These are phyloP conservation scores for Manacus vitellinus DNA, from an alignment of 2,113 vertebrate genomes.

Conservation along the genomic window DNA sequence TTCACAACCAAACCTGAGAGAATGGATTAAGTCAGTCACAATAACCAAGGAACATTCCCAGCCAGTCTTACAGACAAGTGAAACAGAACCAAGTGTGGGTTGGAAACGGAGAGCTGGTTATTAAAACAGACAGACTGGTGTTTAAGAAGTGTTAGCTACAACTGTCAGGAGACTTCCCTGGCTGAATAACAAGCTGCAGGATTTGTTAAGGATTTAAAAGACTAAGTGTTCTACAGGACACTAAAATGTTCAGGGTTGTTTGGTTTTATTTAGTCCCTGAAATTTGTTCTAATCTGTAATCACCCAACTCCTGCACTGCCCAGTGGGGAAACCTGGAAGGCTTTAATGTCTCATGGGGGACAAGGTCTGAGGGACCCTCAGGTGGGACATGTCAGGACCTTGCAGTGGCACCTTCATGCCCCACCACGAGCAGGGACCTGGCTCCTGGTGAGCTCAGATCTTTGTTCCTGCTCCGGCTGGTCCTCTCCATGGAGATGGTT, in stretches of 20 bases:
- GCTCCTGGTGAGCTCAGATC: neutral
- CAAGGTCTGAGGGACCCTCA: neutral
- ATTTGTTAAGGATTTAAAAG: neutral
- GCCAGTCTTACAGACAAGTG: neutral
- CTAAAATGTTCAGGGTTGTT: neutral
- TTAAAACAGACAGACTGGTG: slow-evolving; percentile 23
- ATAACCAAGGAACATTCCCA: slow-evolving; percentile 18
- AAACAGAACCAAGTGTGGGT: slow-evolving; percentile 12
- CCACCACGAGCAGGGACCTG: neutral
- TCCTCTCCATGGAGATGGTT: slow-evolving; percentile 40
- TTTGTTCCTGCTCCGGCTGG: neutral
- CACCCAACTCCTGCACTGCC: neutral
- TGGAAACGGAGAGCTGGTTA: slow-evolving; percentile 1
- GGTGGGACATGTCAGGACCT: fast-evolving
- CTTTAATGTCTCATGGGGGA: neutral
- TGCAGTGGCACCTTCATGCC: neutral
- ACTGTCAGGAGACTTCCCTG: slow-evolving; percentile 6
- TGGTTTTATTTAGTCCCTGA: slow-evolving; percentile 1
- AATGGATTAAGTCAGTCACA: slow-evolving; percentile 30
- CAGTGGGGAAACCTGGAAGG: neutral
- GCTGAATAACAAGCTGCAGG: neutral
- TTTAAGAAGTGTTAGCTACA: slow-evolving; percentile 22
- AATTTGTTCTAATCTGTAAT: neutral
- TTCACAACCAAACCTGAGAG: neutral
- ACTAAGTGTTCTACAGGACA: neutral